phyloP scores from a whole-genome alignment of 1,140 invertebrate genomes.

The Varroa destructor region DNA sequence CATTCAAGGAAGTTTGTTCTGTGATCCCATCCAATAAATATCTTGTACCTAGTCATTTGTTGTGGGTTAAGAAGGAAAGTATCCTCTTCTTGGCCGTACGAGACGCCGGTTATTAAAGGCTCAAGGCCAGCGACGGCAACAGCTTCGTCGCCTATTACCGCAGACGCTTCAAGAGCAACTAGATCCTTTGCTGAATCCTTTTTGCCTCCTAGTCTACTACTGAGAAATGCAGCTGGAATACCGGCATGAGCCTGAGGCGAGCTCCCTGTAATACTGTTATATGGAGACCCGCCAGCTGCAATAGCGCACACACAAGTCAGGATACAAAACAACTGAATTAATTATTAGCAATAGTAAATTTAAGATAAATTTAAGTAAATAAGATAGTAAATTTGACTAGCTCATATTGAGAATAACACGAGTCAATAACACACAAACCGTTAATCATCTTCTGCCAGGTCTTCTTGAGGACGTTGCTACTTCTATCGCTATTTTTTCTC shows the following conservation, averaged over 20 bases:
- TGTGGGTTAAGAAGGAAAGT: conserved; percentile 13
- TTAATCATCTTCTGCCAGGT: conserved; percentile 27
- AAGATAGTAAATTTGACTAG: background rate
- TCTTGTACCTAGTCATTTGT: background rate
- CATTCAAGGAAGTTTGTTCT: too few species aligned
- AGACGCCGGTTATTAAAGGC: background rate
- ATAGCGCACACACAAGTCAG: conserved; percentile 29
- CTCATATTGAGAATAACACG: background rate
- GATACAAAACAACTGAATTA: too few species aligned
- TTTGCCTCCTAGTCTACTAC: background rate
- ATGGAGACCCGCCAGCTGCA: conserved; percentile 63
- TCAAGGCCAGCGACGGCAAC: conserved; percentile 7
- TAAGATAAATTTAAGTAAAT: background rate
- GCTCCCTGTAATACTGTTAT: conserved; percentile 50
- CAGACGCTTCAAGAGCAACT: background rate
- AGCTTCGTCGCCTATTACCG: background rate
- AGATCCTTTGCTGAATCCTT: conserved; percentile 18
- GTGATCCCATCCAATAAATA: too few species aligned
- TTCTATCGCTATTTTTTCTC: conserved; percentile 36
- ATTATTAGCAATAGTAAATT: too few species aligned
- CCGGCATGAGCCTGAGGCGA: conserved; percentile 6
- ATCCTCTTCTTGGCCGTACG: background rate
- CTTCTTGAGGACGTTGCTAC: conserved; percentile 24
- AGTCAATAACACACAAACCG: background rate
- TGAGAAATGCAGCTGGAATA: conserved; percentile 16